Conservation (phyloP, 2,113 vertebrate genomes). For the Pygoscelis antarcticus region DNA sequence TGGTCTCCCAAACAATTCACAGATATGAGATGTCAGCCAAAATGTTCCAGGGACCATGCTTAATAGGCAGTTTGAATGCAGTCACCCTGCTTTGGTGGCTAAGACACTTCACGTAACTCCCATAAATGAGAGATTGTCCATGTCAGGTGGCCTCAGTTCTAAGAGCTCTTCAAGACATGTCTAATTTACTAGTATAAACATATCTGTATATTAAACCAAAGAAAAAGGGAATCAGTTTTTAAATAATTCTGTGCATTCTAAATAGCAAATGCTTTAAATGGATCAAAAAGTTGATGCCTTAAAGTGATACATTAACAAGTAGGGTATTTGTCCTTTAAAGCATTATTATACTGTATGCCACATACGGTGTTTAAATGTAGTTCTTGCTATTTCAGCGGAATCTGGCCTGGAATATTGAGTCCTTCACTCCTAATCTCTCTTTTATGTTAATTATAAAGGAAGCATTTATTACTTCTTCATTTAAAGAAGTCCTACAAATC, state of each 20-base stretch:
- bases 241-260: neutral
- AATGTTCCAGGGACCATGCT: fast-evolving
- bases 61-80: neutral
- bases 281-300: neutral
- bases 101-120: fast-evolving
- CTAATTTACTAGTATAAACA: neutral
- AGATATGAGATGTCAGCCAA: neutral
- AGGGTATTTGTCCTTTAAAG: neutral
- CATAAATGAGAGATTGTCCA: neutral
- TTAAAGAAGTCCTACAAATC: neutral
- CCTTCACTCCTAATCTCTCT: neutral
- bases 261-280: neutral
- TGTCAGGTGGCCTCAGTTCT: neutral
- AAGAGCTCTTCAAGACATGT: neutral
- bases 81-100: neutral
- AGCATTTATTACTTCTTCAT: neutral
- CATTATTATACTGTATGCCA: neutral
- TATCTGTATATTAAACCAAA: neutral
- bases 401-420: neutral
- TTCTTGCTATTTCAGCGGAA: neutral
- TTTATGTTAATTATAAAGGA: neutral
- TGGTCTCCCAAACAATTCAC: neutral
- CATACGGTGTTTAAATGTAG: neutral
- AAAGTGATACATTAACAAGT: neutral
- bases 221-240: neutral